Conservation (phyloP, 1,140 invertebrate genomes). For the Liolophura sinensis region DNA sequence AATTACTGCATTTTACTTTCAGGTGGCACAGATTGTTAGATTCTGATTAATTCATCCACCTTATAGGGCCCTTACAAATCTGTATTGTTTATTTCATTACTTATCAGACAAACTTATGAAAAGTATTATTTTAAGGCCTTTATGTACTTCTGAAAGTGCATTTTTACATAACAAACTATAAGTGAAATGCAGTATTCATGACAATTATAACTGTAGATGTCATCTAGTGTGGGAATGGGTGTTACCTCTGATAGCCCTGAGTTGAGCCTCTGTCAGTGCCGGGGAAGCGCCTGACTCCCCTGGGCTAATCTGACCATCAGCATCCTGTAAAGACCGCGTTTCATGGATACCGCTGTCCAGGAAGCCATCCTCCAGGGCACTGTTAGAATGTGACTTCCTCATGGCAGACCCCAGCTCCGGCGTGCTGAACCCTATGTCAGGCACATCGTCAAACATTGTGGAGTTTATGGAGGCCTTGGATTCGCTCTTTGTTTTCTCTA, state of each 20-base stretch:
- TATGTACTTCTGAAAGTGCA: no score
- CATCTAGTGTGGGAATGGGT: no score
- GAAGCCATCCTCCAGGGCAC: conserved; percentile 30
- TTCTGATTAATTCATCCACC: no score
- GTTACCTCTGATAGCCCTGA: conserved; percentile 57
- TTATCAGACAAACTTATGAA: no score
- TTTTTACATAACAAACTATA: no score
- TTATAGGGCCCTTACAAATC: no score
- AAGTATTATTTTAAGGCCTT: no score
- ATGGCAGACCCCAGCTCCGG: conserved; percentile 6
- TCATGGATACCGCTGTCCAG: conserved; percentile 25
- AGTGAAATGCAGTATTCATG: no score
- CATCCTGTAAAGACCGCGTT: conserved; percentile 35
- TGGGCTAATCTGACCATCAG: conserved; percentile 46
- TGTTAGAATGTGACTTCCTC: conserved; percentile 31
- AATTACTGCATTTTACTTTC: no score
- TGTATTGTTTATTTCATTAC: no score
- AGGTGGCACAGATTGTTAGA: no score
- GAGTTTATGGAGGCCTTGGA: conserved; percentile 32
- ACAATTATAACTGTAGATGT: no score
- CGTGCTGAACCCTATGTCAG: conserved; percentile 13
- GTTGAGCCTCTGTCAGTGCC: conserved; percentile 54
- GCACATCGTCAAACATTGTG: conserved; percentile 23
- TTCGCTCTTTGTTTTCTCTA: conserved; percentile 20
- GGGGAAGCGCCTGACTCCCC: conserved; percentile 53